Base-by-base conservation (phyloP, 2,113 vertebrate species). In the Corydoras sp. region DNA sequence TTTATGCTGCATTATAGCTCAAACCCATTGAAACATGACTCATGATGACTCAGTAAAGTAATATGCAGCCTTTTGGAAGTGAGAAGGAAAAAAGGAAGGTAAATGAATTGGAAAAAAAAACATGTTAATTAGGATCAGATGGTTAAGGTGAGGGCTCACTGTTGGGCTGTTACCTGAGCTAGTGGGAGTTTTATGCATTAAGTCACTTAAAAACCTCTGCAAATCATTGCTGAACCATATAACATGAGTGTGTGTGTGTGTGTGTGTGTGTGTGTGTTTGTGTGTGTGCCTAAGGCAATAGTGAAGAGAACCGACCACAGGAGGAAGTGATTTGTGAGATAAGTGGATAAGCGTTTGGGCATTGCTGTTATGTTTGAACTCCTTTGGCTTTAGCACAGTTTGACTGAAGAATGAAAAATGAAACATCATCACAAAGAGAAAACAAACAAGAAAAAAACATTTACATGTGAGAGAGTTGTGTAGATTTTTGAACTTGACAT, bases 271-370 rank as follows among this genome's bases (percentile, higher is more conserved):
- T n/a, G n/a, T n/a, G n/a, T n/a, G n/a, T n/a, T n/a, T n/a, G n/a
- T 54, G 49, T 24, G 31, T 61, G 50, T 29, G 60, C 66, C 58
- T 58, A 35, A 69, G 67, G 67, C 60, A 54, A 70, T 58, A 62
- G 49, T 30, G 48, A 14, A 58, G 31, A 70, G 55, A 65, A 69
- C 62, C 49, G 50, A 68, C 14, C 58, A 71, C 62, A 74, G 67
- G 65, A 71, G 76, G 72, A 74, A 78, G 35, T 71, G 68, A 74
- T 74, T 71, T 66, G 7, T 32, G 10, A 63, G 76, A 78, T 78
- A 74, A 71, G 18, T 56, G 32, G 62, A 74, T 78, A 74, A 68
- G 43, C 54, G 9, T 59, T 18, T 56, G 65, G 51, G 59, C 75
- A 53, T 32, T 67, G 43, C 58, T 65, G 65, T 73, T 51, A 29